These are phyloP conservation scores for Eledona agricola DNA, from an alignment of 2,888 invertebrate species.

Conservation along the genomic window DNA sequence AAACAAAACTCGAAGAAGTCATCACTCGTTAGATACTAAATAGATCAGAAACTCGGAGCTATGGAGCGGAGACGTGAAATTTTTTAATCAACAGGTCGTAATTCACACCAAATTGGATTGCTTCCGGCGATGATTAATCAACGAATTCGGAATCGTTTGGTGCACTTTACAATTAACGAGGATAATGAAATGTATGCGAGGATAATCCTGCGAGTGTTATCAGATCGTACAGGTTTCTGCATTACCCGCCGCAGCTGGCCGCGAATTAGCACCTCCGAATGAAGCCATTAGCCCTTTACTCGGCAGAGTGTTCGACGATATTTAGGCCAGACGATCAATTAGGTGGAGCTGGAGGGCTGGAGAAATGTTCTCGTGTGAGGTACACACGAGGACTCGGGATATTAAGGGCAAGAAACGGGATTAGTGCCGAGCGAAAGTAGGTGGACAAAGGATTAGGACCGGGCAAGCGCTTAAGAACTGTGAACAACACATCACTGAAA, in stretches of 20 bases:
- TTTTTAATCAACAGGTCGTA: conserved; percentile 29
- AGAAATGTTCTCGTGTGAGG: background rate
- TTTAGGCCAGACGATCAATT: conserved; percentile 33
- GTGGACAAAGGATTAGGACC: conserved; percentile 16
- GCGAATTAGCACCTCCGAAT: conserved; percentile 41
- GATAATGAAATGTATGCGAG: conserved; percentile 26
- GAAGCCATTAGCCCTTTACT: conserved; percentile 31
- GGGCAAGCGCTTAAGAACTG: background rate
- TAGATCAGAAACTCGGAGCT: conserved; percentile 25
- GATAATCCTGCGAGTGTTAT: conserved; percentile 34
- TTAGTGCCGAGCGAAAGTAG: conserved; percentile 24
- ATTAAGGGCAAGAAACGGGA: conserved; percentile 28
- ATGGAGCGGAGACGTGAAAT: conserved; percentile 24
- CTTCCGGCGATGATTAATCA: conserved; percentile 25
- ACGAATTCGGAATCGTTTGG: conserved; percentile 14
- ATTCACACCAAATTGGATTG: conserved; percentile 23
- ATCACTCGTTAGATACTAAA: conserved; percentile 35
- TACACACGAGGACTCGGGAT: conserved; percentile 26
- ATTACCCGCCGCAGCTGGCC: conserved; percentile 39
- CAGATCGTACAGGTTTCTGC: conserved; percentile 35
- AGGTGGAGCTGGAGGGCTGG: conserved; percentile 20
- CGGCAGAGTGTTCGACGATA: conserved; percentile 21
- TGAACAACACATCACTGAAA: too few species aligned
- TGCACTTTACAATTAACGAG: conserved; percentile 23
- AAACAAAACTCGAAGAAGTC: conserved; percentile 40